Base-by-base conservation (phyloP, 2,888 invertebrate genomes). In the Agriopis aurantiaria region DNA sequence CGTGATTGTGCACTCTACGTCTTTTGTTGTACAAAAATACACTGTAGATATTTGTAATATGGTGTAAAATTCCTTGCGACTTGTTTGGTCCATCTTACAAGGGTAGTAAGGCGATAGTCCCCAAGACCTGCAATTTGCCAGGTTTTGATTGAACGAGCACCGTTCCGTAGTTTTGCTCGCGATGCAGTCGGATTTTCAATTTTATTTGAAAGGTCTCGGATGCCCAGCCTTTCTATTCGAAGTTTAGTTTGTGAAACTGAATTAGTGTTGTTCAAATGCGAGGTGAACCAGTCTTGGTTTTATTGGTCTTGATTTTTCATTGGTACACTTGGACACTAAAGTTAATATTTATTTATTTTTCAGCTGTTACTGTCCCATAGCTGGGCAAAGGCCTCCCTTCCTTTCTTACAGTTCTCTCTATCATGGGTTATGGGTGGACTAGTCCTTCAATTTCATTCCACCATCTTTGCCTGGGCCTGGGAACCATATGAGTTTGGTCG, bases 71-170 rank as follows among this genome's bases (percentile, higher is more conserved):
- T 46, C 56, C 51, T 1, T 17, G 23, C 10, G 7, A 10, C 58
- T 58, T 58, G 33, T 62, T 10, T 45, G 61, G 67, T 68, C 68
- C 69, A 71, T 73, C 73, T 74, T 61, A 68, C 56, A 59, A 63
- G 52, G 64, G 65, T 63, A 64, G 73, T 74, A 61, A 62, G 69
- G 70, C 66, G 71, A 74, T 75, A 70, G 73, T 69, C 70, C 69
- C 71, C 71, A 73, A 70, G 75, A 73, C 73, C 70, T 75, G 77
- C 78, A 78, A 77, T 79, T 79, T 77, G 73, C 77, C 71, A 73
- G 76, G 73, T 75, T 74, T 71, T 77, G 75, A 79, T 79, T 79
- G 78, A 79, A 74, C 74, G 76, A 73, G 69, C 66, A 68, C 63
- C 51, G 63, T 23, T 55, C 9, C 43, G 43, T 48, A n/a, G 58